These are phyloP conservation scores for Thinocorus orbignyianus DNA, from an alignment of 2,113 vertebrate species.

Conservation along the genomic window DNA sequence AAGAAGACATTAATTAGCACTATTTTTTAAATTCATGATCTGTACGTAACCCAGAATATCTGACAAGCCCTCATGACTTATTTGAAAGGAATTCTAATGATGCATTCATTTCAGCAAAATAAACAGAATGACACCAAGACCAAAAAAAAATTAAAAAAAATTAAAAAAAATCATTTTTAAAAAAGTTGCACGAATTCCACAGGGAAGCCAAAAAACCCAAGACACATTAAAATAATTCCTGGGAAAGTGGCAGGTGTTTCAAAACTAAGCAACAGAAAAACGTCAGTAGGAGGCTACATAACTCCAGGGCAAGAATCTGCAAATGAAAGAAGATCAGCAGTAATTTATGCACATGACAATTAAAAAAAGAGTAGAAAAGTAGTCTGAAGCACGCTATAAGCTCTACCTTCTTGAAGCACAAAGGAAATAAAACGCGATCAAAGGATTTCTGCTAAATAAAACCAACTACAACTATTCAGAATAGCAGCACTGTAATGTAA, in stretches of 20 bases:
- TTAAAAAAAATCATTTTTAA: too few relatives aligned
- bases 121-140: background rate
- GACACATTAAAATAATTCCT: background rate
- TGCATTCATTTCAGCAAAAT: background rate
- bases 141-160: background rate
- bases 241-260: background rate
- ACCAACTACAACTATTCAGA: rapidly evolving
- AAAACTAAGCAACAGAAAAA: background rate
- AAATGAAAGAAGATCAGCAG: background rate
- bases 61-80: background rate
- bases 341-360: conserved; percentile 15
- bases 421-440: background rate
- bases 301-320: conserved; percentile 2
- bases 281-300: background rate
- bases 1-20: background rate
- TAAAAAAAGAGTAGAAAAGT: background rate
- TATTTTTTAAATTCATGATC: background rate
- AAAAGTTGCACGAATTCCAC: background rate
- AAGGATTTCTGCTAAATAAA: background rate
- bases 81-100: conserved; percentile 6
- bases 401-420: background rate
- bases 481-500: rapidly evolving
- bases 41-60: background rate
- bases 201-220: background rate
- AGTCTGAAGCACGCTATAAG: background rate